Evolutionary conservation across 2,888 invertebrate species (phyloP).

Genomic region (Drosophila rubida): DNA sequence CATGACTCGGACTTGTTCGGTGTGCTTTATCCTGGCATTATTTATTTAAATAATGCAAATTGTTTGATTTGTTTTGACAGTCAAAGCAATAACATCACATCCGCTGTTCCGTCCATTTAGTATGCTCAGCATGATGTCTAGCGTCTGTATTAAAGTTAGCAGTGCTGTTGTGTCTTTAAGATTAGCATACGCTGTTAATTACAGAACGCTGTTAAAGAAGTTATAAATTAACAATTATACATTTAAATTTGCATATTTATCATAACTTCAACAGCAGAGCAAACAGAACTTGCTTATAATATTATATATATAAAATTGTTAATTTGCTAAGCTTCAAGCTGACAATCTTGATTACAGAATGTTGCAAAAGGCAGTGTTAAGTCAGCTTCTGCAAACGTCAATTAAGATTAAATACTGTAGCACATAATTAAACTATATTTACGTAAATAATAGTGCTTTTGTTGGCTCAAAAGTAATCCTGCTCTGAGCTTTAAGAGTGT

Average conservation of each 20-base stretch:
- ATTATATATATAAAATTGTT: too few species aligned
- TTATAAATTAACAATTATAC: too few species aligned
- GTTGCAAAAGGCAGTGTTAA: background rate
- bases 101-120: background rate
- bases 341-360: background rate
- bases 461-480: background rate
- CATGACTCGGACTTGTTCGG: background rate
- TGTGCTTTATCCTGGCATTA: constrained; percentile 28
- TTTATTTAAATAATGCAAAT: constrained; percentile 45
- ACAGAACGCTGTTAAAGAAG: too few species aligned
- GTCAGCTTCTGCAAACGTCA: background rate
- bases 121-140: background rate
- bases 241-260: too few species aligned
- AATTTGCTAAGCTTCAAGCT: constrained; percentile 7
- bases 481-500: too few species aligned
- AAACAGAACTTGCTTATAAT: too few species aligned
- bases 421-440: background rate
- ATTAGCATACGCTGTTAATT: background rate
- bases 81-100: constrained; percentile 27
- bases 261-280: too few species aligned
- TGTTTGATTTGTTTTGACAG: constrained; percentile 28
- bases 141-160: background rate
- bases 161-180: background rate
- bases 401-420: background rate
- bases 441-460: background rate